phyloP scores from a whole-genome alignment of 2,113 vertebrate genomes.

The Phalacrocorax brasilianus region DNA sequence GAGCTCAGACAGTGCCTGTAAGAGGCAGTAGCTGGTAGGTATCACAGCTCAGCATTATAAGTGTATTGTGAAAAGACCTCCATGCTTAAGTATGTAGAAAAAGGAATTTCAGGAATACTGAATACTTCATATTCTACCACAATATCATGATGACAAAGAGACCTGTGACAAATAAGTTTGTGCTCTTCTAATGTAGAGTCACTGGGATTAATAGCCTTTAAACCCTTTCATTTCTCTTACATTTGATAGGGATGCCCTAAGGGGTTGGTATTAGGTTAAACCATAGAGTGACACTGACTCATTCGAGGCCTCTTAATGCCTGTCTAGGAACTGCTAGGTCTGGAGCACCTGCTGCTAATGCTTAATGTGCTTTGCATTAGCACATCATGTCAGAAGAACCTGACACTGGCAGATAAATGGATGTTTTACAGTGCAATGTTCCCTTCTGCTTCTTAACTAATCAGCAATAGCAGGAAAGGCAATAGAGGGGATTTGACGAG shows the following conservation, averaged over 20 bases:
- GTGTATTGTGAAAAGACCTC: not conserved
- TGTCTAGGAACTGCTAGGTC: conserved; percentile 27
- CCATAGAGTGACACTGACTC: conserved; percentile 27
- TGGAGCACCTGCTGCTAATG: conserved; percentile 51
- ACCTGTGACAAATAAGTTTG: conserved; percentile 9
- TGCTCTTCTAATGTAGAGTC: not conserved
- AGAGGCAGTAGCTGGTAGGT: not conserved
- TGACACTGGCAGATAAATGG: conserved; percentile 51
- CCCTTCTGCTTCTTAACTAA: conserved; percentile 43
- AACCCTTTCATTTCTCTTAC: conserved; percentile 29
- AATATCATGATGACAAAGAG: conserved; percentile 3
- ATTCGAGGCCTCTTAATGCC: conserved; percentile 43
- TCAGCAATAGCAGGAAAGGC: conserved; percentile 13
- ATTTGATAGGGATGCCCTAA: not conserved
- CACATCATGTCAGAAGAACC: conserved; percentile 47
- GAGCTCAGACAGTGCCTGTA: not conserved
- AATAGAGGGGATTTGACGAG: conserved; percentile 14
- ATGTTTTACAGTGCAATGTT: conserved; percentile 20
- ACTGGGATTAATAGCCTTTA: conserved; percentile 32
- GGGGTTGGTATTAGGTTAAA: conserved; percentile 37
- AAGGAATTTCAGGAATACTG: not conserved
- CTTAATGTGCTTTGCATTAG: conserved; percentile 57
- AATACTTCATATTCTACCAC: conserved; percentile 1
- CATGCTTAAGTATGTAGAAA: not conserved
- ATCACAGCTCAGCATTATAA: not conserved